Evolutionary conservation across 2,113 vertebrate genomes (phyloP), one percentile per base, ranked within the genome.

Genomic region (Zingel zingel): DNA sequence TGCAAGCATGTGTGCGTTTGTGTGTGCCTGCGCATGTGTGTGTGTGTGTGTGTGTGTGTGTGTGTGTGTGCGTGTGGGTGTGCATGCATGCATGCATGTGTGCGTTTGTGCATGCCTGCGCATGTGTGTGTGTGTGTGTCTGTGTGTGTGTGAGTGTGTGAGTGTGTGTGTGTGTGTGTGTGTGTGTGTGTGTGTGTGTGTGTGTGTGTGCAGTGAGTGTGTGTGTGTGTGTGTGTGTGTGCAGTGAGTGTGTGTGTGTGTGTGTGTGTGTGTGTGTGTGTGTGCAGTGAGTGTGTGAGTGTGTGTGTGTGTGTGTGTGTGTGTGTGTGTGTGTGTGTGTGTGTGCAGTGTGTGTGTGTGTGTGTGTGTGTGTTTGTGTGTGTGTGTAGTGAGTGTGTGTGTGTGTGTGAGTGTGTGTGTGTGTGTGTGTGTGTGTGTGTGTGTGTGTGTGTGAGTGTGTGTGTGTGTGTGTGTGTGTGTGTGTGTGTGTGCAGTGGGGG

Each of bases 141-240:
- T 70, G 83, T 82, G 70, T 77, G 81, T 76, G 39, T 5, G 27
- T 27, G 27, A 2, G 27, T 27, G 27, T 27, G 27, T 27, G 27
- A 2, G 27, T 27, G 27, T 27, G 27, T 74, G 63, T 56, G 82
- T 82, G 65, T 58, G 72, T 62, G 58, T 75, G 43, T 27, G 72
- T 63, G 82, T 75, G 75, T 9, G 50, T 6, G 63, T 59, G 56
- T 45, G 50, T 61, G 71, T 66, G 67, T 10, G 27, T 25, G 65
- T 61, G 58, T 79, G 65, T 76, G 71, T 64, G 78, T 59, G 54
- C 65, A n/a, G 50, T 27, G 59, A 43, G 57, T 72, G 80, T 77
- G 74, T 81, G 81, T 82, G 78, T 81, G 71, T 63, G 65, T 53
- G 57, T 77, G 75, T 66, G 73, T 74, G 64, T 61, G 70, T 82